Evolutionary conservation across 2,888 invertebrate genomes (phyloP), one percentile per base, ranked within the genome.

Genomic region (Ephialtes manifestator): DNA sequence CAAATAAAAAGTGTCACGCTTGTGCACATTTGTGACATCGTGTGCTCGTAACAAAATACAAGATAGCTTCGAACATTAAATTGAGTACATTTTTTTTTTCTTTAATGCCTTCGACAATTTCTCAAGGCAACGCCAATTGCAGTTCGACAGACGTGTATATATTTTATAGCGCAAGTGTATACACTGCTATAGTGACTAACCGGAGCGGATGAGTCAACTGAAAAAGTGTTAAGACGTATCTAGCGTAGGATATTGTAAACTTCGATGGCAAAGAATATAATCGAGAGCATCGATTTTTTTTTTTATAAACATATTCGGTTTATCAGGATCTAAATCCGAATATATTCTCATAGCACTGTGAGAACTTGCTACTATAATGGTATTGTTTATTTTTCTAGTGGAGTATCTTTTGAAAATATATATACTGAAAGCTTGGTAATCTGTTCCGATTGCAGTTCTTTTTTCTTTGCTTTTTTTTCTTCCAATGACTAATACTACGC

Each of bases 241-340:
- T 24, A 55, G 11, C 20, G 55, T 55, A 10, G 55, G 55, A 55
- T 55, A 55, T 55, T 24, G 20, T 55, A 55, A 55, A 24, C 55
- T 48, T 48, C 48, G 48, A 48, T 48, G 15, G 48, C 48, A 68
- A 53, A 68, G 24, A 2, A 68, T 31, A 77, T 46, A 68, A 58
- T 68, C 28, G 13, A 2, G 15, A 48, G 10, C 13, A 7, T 46
- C 18, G 24, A 55, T 10, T 65, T 46, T 55, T 72, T 72, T 31
- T n/a, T n/a, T 31, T 31, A 20, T 2, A 46, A 7, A 15, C 31
- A 55, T 55, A 20, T 53, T 46, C 20, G 28, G 53, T 43, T 71
- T 28, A 60, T 43, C 55, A 13, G 28, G 53, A 80, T 65, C 53
- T 53, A 24, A 67, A 55, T 67, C 39, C 31, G 65, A 46, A 55